Evolutionary conservation across 2,888 invertebrate genomes (phyloP), one percentile per base, ranked within the genome.

Genomic region (Dynastes maya): DNA sequence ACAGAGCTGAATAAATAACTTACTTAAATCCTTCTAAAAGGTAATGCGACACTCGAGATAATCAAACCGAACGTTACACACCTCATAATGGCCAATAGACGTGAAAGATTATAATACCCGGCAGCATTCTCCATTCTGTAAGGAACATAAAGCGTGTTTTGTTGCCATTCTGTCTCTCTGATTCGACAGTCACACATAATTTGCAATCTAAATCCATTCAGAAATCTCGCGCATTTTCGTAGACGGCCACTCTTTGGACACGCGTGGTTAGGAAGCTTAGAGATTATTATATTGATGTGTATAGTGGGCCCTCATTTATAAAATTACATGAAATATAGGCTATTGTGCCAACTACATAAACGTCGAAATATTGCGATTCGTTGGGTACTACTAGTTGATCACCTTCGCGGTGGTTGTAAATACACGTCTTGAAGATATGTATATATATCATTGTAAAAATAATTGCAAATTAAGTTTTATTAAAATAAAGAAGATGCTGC

Each of bases 151-250:
- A 81, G 71, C 76, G 70, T 76, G 68, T 77, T 78, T 79, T 80
- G 75, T 67, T 81, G 79, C 79, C 77, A 78, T 78, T 81, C 78
- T 80, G 75, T 80, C 70, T 76, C 64, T 78, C 78, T 71, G 72
- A 76, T 80, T 79, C 79, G 79, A 79, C 79, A 80, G 81, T 81
- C 82, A 82, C 81, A 82, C 82, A 83, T 84, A 83, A 83, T 84
- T 84, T 83, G 84, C 84, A 84, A 84, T 84, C 84, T 84, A 82
- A 80, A 81, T 80, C 82, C 82, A 83, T 84, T 83, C 79, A 79
- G 74, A 77, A 77, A 75, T 78, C 65, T 78, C 58, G 65, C 79
- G 77, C 71, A 79, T 61, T 74, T 74, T 74, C 77, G 71, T 76
- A 55, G 78, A 79, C 82, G 80, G 81, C 70, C 72, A 76, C 74